Conservation (phyloP, 2,888 invertebrate species). For the Ganaspis brasiliensis region DNA sequence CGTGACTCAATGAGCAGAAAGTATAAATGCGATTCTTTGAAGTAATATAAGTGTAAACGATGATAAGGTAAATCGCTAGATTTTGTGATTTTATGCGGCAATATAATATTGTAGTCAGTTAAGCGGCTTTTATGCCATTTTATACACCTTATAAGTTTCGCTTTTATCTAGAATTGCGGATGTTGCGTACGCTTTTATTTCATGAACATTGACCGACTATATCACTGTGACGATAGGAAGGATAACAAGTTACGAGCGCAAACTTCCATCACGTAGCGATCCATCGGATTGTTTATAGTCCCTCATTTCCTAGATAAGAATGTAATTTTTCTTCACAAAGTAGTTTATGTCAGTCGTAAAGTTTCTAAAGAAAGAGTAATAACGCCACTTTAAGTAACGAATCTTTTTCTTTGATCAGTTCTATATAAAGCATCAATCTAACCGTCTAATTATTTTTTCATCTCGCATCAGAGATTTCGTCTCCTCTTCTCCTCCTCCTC, state of each 20-base stretch:
- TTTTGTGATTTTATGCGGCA: slow-evolving; percentile 6
- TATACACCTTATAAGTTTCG: slow-evolving; percentile 21
- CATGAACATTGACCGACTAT: slow-evolving; percentile 62
- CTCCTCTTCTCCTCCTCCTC: no score
- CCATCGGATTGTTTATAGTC: slow-evolving; percentile 68
- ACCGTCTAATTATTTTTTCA: slow-evolving; percentile 20
- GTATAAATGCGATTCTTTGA: not conserved
- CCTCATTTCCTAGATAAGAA: slow-evolving; percentile 71
- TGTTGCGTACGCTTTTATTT: slow-evolving; percentile 33
- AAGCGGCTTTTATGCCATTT: slow-evolving; percentile 6
- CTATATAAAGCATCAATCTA: slow-evolving; percentile 10
- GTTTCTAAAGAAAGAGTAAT: slow-evolving; percentile 10
- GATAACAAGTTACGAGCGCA: slow-evolving; percentile 63
- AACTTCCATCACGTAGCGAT: slow-evolving; percentile 65
- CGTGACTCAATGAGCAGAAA: not conserved
- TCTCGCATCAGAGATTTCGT: not conserved
- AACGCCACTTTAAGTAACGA: slow-evolving; percentile 21
- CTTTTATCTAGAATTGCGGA: slow-evolving; percentile 26
- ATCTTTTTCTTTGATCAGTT: slow-evolving; percentile 4
- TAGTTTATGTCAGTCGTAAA: slow-evolving; percentile 57
- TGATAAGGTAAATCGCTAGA: slow-evolving; percentile 1
- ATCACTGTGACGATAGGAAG: slow-evolving; percentile 59
- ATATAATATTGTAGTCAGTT: slow-evolving; percentile 5
- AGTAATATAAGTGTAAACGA: not conserved
- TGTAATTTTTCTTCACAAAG: slow-evolving; percentile 67